Base-by-base conservation (phyloP, 2,113 vertebrate genomes). In the Ceyx melanurus region DNA sequence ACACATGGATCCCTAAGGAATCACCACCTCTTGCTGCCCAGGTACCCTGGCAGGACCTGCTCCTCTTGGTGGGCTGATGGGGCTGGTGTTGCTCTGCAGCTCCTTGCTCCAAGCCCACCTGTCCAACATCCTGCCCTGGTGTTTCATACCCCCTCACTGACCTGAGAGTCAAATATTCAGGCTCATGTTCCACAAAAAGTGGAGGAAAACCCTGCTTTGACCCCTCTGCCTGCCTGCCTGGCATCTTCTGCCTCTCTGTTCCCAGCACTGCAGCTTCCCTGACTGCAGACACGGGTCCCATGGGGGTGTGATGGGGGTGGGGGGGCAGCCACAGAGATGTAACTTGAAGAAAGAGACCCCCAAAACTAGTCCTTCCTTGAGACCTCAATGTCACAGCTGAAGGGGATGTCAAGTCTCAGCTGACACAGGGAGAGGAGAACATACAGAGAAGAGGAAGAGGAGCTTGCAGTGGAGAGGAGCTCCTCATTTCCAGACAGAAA, bases 21-120 rank as follows among this genome's bases (percentile, higher is more conserved):
- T 5, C n/a, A 28, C 8, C 51, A 7, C 17, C 15, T n/a, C 48
- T 13, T 20, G 35, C 75, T 57, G 33, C 29, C 13, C 40, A 9
- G 56, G 31, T n/a, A 22, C 15, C 12, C 1, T 1, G 3, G 42
- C 1, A 10, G 14, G 15, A 26, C 20, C 51, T 10, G 26, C 54
- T 45, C 21, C n/a, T 67, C 61, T 61, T 2, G 0, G 57, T 35
- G 8, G 28, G 10, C 26, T 65, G 45, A 4, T 13, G 6, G 43
- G 11, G 5, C 54, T 0, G 2, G 22, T 1, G 1, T 22, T 3
- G 46, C 71, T 23, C 60, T 1, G 0, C 0, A 1, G 4, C 7
- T 15, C 9, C 14, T 51, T 11, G 51, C 9, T 40, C n/a, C 2
- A 1, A 80, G 7, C 17, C 46, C 3, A 1, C 54, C 40, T 4